These are phyloP conservation scores for Lichenostomus cassidix DNA, from an alignment of 2,113 vertebrate species.

Conservation along the genomic window DNA sequence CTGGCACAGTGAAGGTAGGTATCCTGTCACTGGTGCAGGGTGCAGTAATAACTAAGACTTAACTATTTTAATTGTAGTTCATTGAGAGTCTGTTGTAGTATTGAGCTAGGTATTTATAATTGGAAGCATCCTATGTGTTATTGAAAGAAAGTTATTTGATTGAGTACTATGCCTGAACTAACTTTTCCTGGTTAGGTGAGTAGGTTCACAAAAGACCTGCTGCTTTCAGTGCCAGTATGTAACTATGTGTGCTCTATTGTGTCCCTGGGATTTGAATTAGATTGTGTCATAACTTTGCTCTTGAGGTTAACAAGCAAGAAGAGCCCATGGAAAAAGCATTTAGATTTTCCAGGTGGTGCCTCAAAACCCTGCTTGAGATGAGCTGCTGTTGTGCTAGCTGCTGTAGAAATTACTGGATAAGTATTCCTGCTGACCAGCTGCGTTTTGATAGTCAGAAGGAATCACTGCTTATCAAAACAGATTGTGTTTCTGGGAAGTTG, in stretches of 20 bases:
- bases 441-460: not conserved
- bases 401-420: not conserved
- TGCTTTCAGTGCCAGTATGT: not conserved
- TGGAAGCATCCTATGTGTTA: not conserved
- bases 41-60: not conserved
- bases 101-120: not conserved
- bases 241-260: not conserved
- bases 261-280: not conserved
- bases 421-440: not conserved
- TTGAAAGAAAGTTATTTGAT: not conserved
- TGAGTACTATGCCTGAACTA: not conserved
- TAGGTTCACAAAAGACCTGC: not conserved
- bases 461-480: not conserved
- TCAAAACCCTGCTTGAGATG: not conserved
- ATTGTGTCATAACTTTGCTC: not conserved
- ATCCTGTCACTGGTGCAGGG: not conserved
- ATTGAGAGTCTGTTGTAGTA: not conserved
- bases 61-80: not conserved
- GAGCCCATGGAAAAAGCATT: not conserved
- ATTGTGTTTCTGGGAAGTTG: not conserved
- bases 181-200: not conserved
- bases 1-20: not conserved
- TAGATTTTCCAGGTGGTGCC: not conserved
- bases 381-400: not conserved
- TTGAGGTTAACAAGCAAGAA: not conserved